Conservation (phyloP, 2,888 invertebrate genomes). For the Diogma glabrata region DNA sequence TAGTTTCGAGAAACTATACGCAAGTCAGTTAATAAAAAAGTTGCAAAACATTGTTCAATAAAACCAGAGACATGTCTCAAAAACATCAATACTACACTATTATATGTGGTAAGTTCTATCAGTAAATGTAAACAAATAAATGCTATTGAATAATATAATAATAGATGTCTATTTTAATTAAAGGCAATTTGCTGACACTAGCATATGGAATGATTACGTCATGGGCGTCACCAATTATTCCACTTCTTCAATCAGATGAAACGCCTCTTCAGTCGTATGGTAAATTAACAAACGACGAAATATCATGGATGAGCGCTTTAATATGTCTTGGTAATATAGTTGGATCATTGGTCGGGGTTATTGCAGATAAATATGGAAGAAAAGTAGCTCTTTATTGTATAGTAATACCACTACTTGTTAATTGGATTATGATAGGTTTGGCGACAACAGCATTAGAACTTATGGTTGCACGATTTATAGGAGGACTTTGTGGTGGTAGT, state of each 20-base stretch:
- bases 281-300: constrained; percentile 25
- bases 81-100: constrained; percentile 1
- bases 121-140: too few relatives aligned
- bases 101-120: neutral
- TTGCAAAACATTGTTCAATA: too few relatives aligned
- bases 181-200: constrained; percentile 28
- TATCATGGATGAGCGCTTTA: constrained; percentile 31
- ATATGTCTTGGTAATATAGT: constrained; percentile 18
- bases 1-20: too few relatives aligned
- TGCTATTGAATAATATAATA: too few relatives aligned
- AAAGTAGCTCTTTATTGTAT: constrained; percentile 10
- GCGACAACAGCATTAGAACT: constrained; percentile 7
- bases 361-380: constrained; percentile 14
- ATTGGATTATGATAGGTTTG: neutral
- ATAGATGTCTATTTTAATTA: neutral
- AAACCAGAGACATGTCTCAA: too few relatives aligned
- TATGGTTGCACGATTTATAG: constrained; percentile 11
- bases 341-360: constrained; percentile 12
- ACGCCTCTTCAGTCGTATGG: constrained; percentile 30
- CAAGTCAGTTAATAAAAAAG: too few relatives aligned
- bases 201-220: constrained; percentile 30
- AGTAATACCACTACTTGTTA: constrained; percentile 14
- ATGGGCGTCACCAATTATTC: constrained; percentile 32
- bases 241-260: constrained; percentile 25
- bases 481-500: constrained; percentile 13